Conservation (phyloP, 2,888 invertebrate genomes). For the Polyommatus iphigenia region DNA sequence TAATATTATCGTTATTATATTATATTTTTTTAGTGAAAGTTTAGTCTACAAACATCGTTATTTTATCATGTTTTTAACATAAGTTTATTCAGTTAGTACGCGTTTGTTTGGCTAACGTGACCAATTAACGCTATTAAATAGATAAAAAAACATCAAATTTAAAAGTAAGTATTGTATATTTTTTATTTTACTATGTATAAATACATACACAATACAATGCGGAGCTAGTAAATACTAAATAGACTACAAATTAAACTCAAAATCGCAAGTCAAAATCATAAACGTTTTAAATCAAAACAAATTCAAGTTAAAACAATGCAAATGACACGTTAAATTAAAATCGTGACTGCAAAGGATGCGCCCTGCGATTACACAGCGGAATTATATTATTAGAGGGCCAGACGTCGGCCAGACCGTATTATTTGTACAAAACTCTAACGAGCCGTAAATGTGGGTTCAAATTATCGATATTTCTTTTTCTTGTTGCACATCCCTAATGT, state of each 20-base stretch:
- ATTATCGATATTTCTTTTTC: neutral
- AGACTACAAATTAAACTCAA: neutral
- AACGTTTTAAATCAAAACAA: neutral
- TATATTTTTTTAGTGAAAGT: neutral
- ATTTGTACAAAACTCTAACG: slow-evolving; percentile 21
- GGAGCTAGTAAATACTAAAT: too few relatives aligned
- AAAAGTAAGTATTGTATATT: too few relatives aligned
- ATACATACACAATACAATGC: too few relatives aligned
- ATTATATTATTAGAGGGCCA: slow-evolving; percentile 16
- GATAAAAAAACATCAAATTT: too few relatives aligned
- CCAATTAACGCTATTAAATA: too few relatives aligned
- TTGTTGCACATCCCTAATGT: neutral
- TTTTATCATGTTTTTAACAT: too few relatives aligned
- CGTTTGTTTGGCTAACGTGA: too few relatives aligned
- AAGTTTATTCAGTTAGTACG: too few relatives aligned
- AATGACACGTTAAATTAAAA: slow-evolving; percentile 14
- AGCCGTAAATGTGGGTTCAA: slow-evolving; percentile 11
- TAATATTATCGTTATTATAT: neutral
- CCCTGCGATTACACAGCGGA: neutral
- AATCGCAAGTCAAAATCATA: neutral
- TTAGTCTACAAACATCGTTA: too few relatives aligned
- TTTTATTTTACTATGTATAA: too few relatives aligned
- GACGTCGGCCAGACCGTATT: slow-evolving; percentile 4
- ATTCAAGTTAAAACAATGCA: neutral
- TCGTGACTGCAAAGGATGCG: slow-evolving; percentile 13